These are phyloP conservation scores for Cheilinus undulatus DNA, from an alignment of 2,113 vertebrate genomes.

Conservation along the genomic window DNA sequence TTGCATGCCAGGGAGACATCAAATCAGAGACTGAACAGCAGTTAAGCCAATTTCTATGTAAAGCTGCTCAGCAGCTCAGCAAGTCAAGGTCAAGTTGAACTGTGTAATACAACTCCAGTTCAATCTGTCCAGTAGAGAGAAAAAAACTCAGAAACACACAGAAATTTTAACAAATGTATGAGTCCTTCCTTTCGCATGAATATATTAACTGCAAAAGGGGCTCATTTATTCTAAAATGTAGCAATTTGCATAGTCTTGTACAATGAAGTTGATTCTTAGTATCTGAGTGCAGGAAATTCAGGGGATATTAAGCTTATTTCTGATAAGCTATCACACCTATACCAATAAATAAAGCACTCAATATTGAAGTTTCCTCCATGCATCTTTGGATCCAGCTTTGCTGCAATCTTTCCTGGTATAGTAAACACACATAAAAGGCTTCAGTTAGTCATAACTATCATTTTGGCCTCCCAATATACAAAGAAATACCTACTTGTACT, in stretches of 20 bases:
- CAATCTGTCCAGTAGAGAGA: not conserved
- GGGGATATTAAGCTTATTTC: no score
- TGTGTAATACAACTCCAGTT: not conserved
- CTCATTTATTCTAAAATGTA: no score
- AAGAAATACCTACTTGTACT: no score
- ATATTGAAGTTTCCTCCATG: no score
- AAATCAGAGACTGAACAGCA: conserved; percentile 32
- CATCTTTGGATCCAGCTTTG: not conserved
- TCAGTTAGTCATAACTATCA: not conserved
- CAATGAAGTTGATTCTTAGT: no score
- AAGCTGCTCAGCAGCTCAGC: conserved; percentile 62
- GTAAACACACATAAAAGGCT: not conserved
- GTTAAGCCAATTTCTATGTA: conserved; percentile 65
- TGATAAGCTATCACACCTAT: no score
- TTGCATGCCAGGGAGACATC: conserved; percentile 54
- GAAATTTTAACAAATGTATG: not conserved
- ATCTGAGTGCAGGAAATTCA: no score
- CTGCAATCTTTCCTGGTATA: not conserved
- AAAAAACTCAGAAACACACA: not conserved
- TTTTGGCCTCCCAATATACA: not conserved
- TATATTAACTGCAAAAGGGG: no score
- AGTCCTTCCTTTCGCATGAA: no score
- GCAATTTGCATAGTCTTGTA: no score
- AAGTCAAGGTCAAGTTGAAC: conserved; percentile 45
- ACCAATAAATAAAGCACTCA: no score